Evolutionary conservation across 2,113 vertebrate species (phyloP).

Genomic region (Paedocypris sp.): DNA sequence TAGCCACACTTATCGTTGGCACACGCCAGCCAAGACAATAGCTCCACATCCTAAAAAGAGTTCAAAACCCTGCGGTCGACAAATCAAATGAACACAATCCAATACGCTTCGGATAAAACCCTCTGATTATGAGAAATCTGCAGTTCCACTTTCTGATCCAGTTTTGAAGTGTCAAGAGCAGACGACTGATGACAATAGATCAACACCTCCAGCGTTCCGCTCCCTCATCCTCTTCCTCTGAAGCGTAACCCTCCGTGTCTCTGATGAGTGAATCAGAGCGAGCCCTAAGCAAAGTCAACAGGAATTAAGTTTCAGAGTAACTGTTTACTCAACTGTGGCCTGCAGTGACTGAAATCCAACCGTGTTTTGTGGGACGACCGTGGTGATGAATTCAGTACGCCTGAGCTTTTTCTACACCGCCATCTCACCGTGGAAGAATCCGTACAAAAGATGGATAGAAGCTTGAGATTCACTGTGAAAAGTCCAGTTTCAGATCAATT

Average conservation of each 20-base stretch:
- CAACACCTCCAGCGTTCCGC: constrained; percentile 44
- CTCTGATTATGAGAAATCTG: too few species aligned
- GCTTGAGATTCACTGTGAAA: neutral
- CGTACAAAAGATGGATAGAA: too few species aligned
- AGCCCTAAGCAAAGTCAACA: constrained; percentile 97
- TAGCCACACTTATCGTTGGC: too few species aligned
- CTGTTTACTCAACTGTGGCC: constrained; percentile 99
- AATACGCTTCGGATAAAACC: too few species aligned
- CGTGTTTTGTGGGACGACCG: constrained; percentile 97
- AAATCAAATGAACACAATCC: too few species aligned
- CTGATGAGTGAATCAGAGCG: constrained; percentile 84
- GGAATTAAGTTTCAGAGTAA: constrained; percentile 99
- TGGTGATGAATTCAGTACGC: constrained; percentile 97
- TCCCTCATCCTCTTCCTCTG: constrained; percentile 69
- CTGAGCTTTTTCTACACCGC: constrained; percentile 84
- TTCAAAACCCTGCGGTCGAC: too few species aligned
- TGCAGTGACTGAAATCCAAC: constrained; percentile 99
- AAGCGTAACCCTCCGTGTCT: constrained; percentile 89
- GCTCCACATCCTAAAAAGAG: too few species aligned
- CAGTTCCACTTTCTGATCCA: too few species aligned
- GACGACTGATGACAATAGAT: too few species aligned
- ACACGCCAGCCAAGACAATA: too few species aligned
- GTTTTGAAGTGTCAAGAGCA: too few species aligned
- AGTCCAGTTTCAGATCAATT: constrained; percentile 5
- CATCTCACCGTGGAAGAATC: too few species aligned